phyloP scores from a whole-genome alignment of 2,888 invertebrate species.

The Noctua fimbriata region DNA sequence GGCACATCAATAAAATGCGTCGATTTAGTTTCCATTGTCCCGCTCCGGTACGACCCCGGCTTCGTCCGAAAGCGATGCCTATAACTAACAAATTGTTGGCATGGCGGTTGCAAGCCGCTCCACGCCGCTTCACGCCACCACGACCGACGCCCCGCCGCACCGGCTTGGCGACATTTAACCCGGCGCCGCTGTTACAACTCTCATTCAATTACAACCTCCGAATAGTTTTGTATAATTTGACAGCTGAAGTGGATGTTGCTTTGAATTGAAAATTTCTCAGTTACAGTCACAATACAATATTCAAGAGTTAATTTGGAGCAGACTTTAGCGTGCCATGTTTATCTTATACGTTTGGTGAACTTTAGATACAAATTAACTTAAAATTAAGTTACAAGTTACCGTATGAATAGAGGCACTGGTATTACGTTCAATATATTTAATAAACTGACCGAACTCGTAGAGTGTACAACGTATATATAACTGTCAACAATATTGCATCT shows the following conservation, averaged over 20 bases:
- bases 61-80: constrained; percentile 23
- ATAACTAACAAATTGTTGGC: constrained; percentile 39
- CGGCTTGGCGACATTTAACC: constrained; percentile 27
- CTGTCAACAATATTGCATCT: background rate
- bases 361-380: constrained; percentile 19
- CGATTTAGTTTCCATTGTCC: constrained; percentile 49
- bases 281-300: constrained; percentile 17
- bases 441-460: background rate
- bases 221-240: constrained; percentile 42
- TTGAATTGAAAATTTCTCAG: constrained; percentile 26
- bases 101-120: constrained; percentile 17
- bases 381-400: constrained; percentile 11
- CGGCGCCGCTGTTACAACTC: constrained; percentile 19
- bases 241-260: constrained; percentile 16
- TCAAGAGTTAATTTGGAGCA: constrained; percentile 32
- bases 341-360: constrained; percentile 28
- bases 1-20: constrained; percentile 51
- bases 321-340: constrained; percentile 37
- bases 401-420: background rate
- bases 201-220: constrained; percentile 51
- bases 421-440: constrained; percentile 3
- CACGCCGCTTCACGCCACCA: background rate
- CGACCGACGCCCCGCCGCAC: background rate
- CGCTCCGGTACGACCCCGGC: constrained; percentile 12
- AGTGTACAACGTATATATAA: constrained; percentile 15